Conservation (phyloP, 1,140 invertebrate genomes). For the Drosophila nikananu region DNA sequence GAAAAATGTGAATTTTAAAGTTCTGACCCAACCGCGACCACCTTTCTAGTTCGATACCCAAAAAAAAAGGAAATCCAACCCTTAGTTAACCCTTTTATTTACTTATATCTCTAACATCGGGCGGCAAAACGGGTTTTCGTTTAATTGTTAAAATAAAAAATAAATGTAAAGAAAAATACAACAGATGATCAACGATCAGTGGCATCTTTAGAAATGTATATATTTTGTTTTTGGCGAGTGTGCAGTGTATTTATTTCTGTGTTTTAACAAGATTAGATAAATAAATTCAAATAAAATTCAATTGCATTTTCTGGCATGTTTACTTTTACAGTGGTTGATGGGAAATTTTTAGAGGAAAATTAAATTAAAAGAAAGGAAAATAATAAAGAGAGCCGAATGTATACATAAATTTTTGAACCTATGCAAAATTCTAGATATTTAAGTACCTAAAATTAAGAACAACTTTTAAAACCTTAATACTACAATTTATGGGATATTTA, state of each 20-base stretch:
- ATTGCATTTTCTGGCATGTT: background rate
- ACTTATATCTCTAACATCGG: slow-evolving; percentile 25
- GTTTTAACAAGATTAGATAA: slow-evolving; percentile 20
- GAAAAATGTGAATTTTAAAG: slow-evolving; percentile 16
- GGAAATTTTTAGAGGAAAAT: background rate
- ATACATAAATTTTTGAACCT: too few relatives aligned
- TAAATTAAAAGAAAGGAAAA: too few relatives aligned
- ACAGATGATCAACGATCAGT: slow-evolving; percentile 40
- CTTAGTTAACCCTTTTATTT: slow-evolving; percentile 42
- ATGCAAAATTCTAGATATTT: too few relatives aligned
- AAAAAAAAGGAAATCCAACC: slow-evolving; percentile 26
- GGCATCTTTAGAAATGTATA: background rate
- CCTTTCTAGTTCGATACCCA: slow-evolving; percentile 35
- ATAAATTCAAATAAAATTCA: slow-evolving; percentile 23
- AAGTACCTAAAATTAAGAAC: too few relatives aligned
- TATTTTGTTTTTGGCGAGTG: background rate
- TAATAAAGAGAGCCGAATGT: background rate
- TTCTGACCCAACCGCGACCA: slow-evolving; percentile 36
- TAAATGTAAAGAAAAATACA: slow-evolving; percentile 13
- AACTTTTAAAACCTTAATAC: too few relatives aligned
- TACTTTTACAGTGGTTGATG: slow-evolving; percentile 4
- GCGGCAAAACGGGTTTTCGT: slow-evolving; percentile 31
- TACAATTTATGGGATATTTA: too few relatives aligned
- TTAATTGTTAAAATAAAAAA: slow-evolving; percentile 1
- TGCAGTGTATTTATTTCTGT: background rate